Evolutionary conservation across 2,888 invertebrate species (phyloP), one percentile per base, ranked within the genome.

Genomic region (Rhagonycha lutea): DNA sequence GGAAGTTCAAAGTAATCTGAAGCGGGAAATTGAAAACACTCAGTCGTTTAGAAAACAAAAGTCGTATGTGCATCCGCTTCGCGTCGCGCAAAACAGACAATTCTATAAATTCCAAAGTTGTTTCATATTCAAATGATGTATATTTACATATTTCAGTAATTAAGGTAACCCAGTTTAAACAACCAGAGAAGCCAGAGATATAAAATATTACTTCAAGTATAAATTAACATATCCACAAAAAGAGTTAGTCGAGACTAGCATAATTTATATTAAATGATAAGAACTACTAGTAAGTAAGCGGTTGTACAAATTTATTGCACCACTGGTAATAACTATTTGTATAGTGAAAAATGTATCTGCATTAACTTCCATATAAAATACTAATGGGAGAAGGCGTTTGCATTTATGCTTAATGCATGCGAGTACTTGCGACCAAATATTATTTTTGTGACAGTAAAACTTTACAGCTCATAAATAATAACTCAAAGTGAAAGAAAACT

Each of bases 141-240:
- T 84, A 85, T 86, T 86, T 86, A 85, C 86, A 86, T 86, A 86
- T 85, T 86, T 83, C 82, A 82, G 86, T 86, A 86, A 86, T 86
- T 86, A 86, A 86, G 86, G 83, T 85, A 83, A 82, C 82, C 83
- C 80, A 79, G 79, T 74, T 75, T 79, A 79, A 79, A 80, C 79
- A 74, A 72, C 63, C 74, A 73, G 73, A 68, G 69, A 71, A 73
- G 65, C 74, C 78, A 73, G 79, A 78, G 80, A 83, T 81, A 80
- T 83, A 84, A 84, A 84, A 84, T 84, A 83, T 82, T 81, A 83
- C 82, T 77, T 79, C 81, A 80, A 80, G 81, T 79, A 80, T 82
- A 83, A 82, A 84, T 84, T 84, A 83, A 82, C 83, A 83, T 84
- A 84, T 83, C 82, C 82, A 79, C 82, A 83, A 83, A 85, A 84